Evolutionary conservation across 1,140 invertebrate genomes (phyloP).

Genomic region (Bilobella aurantiaca): DNA sequence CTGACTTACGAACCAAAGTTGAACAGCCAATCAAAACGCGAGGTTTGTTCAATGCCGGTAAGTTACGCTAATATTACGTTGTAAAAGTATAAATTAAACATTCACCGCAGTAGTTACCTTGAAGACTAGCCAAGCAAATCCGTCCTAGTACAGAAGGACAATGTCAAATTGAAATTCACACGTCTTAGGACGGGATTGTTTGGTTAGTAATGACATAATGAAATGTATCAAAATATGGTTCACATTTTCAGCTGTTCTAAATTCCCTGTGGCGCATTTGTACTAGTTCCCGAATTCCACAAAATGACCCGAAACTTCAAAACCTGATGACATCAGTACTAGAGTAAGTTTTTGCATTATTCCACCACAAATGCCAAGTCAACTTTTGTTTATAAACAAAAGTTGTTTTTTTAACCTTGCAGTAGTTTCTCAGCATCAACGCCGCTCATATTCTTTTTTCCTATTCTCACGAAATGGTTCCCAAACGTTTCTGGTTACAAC

Average conservation of each 20-base stretch:
- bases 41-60: conserved; percentile 23
- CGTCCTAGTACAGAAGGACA: background rate
- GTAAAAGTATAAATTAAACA: background rate
- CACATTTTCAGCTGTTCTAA: conserved; percentile 3
- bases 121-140: too few relatives aligned
- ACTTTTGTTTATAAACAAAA: background rate
- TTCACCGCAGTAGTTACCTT: too few relatives aligned
- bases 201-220: too few relatives aligned
- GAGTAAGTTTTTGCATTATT: background rate
- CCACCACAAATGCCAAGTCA: too few relatives aligned
- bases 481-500: background rate
- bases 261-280: conserved; percentile 12
- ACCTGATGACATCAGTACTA: background rate
- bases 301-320: conserved; percentile 10
- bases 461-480: background rate
- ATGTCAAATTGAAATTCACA: background rate
- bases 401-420: background rate
- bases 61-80: conserved; percentile 12
- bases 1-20: background rate
- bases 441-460: conserved; percentile 1
- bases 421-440: background rate
- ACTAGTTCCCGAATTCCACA: background rate
- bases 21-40: conserved; percentile 3
- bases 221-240: too few relatives aligned
- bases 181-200: too few relatives aligned